Base-by-base conservation (phyloP, 2,797 vertebrate species). In the Tinamus major region DNA sequence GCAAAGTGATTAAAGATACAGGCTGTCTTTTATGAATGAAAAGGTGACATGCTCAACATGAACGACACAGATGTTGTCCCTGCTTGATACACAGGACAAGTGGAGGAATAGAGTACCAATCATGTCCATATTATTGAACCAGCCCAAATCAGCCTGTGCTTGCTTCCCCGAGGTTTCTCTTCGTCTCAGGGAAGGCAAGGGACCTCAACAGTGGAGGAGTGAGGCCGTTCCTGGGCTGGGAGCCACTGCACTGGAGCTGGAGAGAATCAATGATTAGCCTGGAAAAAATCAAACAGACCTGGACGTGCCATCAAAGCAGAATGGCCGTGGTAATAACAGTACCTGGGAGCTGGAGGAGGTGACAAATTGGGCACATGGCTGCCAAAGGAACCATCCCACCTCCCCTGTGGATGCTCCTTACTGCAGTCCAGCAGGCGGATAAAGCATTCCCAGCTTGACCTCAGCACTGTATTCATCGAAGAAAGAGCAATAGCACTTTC, bases 1-100 rank as follows among this genome's bases (percentile, higher is more conserved):
- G 84, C 96, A 96, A 95, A 97, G 67, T 61, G 85, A 98, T 97
- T 97, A 97, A 97, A 97, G 97, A 97, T 95, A 96, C 82, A 96
- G 96, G 85, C 95, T 95, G 82, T 72, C 79, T 97, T 96, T 97
- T 97, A 96, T 98, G 96, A 98, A 98, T 97, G 95, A 97, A 96
- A 96, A 97, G 85, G 87, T 68, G 12, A 95, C 92, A 91, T 46
- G 49, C 55, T 94, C 0, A 1, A 91, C 93, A 62, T 58, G 71
- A 62, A 90, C 49, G 1, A 17, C 88, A 96, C 72, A 95, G 88
- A 92, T 93, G 87, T 89, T 89, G 89, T 96, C 89, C 79, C 67
- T 82, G 29, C 88, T 89, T 92, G 35, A 79, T 81, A 86, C 76
- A 80, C 51, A 78, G 71, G 53, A 29, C 59, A 85, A 94, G 59